Percentiles rank a stretch among this genome's conserved stretches.
These are phyloP conservation scores for Diaphora mendica DNA, from an alignment of 2,888 invertebrate species.

Conservation along the genomic window DNA sequence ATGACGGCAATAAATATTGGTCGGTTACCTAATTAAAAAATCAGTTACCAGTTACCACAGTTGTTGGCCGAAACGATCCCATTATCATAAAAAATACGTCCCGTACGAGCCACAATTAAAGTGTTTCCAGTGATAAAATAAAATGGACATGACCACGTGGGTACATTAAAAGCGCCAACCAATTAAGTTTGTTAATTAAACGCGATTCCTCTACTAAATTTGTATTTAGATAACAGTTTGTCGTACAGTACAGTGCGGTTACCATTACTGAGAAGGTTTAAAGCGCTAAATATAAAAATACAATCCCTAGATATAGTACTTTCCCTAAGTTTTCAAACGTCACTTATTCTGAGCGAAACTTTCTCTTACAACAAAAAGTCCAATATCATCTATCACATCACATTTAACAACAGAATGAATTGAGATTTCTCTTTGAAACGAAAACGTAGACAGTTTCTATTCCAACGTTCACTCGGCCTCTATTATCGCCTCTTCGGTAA, in stretches of 20 bases:
- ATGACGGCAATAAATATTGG: not conserved
- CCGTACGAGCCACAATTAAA: conserved; percentile 38
- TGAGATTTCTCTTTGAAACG: conserved; percentile 56
- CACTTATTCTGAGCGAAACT: conserved; percentile 51
- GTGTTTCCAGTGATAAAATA: conserved; percentile 63
- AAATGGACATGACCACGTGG: conserved; percentile 58
- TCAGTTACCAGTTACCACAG: conserved; percentile 10
- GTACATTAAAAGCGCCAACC: conserved; percentile 53
- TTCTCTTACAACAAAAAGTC: conserved; percentile 57
- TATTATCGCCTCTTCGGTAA: conserved; percentile 53
- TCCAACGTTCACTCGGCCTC: conserved; percentile 38
- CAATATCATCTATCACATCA: conserved; percentile 69
- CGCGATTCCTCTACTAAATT: conserved; percentile 54
- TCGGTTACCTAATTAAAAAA: too few relatives aligned
- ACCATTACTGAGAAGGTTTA: conserved; percentile 49
- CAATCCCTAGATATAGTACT: conserved; percentile 49
- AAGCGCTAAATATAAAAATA: conserved; percentile 54
- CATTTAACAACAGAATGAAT: conserved; percentile 64
- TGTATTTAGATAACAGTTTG: conserved; percentile 14
- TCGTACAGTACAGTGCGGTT: not conserved
- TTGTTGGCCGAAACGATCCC: conserved; percentile 48
- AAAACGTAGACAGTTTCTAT: conserved; percentile 50
- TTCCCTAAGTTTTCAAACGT: conserved; percentile 52
- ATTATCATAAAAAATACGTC: conserved; percentile 53
- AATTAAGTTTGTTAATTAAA: conserved; percentile 58